A percentile compares a stretch with the other conserved stretches of the same genome.
These are phyloP conservation scores for Ethmia dodecea DNA, from an alignment of 2,888 invertebrate species.

Conservation along the genomic window DNA sequence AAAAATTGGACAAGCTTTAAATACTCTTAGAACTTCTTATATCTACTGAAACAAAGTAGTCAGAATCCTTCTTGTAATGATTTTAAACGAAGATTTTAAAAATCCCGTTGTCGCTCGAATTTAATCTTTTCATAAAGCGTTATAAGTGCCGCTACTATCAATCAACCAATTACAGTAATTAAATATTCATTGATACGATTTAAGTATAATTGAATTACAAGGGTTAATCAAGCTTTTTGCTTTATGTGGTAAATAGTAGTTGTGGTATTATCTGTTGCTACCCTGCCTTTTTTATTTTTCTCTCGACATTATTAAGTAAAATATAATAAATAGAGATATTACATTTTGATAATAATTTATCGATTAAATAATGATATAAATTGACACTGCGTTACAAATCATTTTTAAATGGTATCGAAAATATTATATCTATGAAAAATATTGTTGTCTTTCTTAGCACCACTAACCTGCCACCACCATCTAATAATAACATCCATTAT, in stretches of 20 bases:
- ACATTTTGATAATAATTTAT: conserved; percentile 21
- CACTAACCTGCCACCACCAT: conserved; percentile 42
- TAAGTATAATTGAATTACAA: conserved; percentile 11
- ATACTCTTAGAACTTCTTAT: too few relatives aligned
- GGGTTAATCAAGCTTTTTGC: too few relatives aligned
- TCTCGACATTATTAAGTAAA: conserved; percentile 34
- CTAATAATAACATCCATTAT: conserved; percentile 5
- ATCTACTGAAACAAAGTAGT: too few relatives aligned
- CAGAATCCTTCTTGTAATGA: too few relatives aligned
- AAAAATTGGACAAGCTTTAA: too few relatives aligned
- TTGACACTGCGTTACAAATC: conserved; percentile 53
- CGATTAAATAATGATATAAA: conserved; percentile 44
- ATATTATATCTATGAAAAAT: conserved; percentile 65
- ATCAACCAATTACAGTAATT: conserved; percentile 7
- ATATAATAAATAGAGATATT: conserved; percentile 28
- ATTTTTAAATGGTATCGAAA: conserved; percentile 62
- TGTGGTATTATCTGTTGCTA: conserved; percentile 52
- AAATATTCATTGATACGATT: conserved; percentile 8
- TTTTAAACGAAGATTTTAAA: too few relatives aligned
- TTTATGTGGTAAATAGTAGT: too few relatives aligned
- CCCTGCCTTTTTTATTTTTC: conserved; percentile 52
- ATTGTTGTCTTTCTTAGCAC: conserved; percentile 65
- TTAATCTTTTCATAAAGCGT: too few relatives aligned
- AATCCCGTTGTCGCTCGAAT: too few relatives aligned
- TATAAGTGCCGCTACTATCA: too few relatives aligned